phyloP scores from a whole-genome alignment of 2,797 vertebrate species.

The Gymnodraco acuticeps region DNA sequence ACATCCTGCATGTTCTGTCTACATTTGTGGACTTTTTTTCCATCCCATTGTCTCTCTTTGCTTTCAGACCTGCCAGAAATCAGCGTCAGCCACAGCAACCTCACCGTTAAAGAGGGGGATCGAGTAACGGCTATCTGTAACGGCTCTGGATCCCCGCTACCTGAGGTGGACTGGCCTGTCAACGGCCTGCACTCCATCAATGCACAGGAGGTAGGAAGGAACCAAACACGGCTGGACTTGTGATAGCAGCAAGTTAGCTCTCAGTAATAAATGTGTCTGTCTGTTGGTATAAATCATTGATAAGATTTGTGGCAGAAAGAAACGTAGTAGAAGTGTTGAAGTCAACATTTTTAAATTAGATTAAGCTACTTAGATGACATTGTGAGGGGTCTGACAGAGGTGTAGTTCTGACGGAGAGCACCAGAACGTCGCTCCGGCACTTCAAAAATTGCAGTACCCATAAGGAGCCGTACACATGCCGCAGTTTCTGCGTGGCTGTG shows the following conservation, averaged over 20 bases:
- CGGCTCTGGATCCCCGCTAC: slow-evolving; percentile 91
- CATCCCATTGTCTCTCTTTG: background rate
- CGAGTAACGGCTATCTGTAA: slow-evolving; percentile 92
- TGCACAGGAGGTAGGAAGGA: slow-evolving; percentile 86
- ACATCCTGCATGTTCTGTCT: background rate
- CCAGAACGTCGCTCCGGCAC: no score
- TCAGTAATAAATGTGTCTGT: background rate
- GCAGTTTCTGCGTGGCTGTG: no score
- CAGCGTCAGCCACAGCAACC: slow-evolving; percentile 92
- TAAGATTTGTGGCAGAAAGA: slow-evolving; percentile 17
- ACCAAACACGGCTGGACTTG: background rate
- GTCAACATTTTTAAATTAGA: slow-evolving; percentile 8
- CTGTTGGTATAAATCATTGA: slow-evolving; percentile 25
- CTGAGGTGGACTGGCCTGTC: slow-evolving; percentile 95
- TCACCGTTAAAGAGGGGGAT: slow-evolving; percentile 93
- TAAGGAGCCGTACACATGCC: no score
- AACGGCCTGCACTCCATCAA: slow-evolving; percentile 89
- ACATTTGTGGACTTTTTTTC: background rate
- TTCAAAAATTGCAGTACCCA: no score
- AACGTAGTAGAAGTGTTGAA: background rate
- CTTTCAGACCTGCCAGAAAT: slow-evolving; percentile 92
- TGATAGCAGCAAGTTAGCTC: background rate
- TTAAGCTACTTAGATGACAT: slow-evolving; percentile 1
- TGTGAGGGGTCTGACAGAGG: background rate
- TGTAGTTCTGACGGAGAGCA: no score